phyloP scores from a whole-genome alignment of 2,113 vertebrate genomes.

The Nicator chloris region DNA sequence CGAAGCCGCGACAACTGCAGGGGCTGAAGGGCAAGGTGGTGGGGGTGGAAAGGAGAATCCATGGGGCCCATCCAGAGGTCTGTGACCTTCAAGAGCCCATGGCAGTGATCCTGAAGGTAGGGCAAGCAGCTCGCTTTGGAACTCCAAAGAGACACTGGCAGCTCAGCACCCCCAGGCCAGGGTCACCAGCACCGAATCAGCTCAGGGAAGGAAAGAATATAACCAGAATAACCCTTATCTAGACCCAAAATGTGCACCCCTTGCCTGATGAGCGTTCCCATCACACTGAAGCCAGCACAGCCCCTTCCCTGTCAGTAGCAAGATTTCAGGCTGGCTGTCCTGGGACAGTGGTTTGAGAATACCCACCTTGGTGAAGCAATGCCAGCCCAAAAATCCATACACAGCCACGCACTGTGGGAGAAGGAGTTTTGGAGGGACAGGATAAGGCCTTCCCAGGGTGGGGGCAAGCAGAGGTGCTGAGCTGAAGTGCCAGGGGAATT shows the following conservation, averaged over 20 bases:
- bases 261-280: fast-evolving
- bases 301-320: fast-evolving
- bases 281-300: fast-evolving
- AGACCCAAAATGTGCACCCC: background rate
- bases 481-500: background rate
- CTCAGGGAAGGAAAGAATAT: background rate
- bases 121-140: background rate
- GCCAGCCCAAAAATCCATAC: background rate
- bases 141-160: background rate
- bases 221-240: background rate
- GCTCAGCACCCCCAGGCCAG: fast-evolving
- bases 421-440: background rate
- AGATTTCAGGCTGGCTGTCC: background rate
- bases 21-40: background rate
- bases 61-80: background rate
- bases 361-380: background rate
- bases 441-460: background rate
- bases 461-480: background rate
- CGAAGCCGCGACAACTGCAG: slow-evolving; percentile 2
- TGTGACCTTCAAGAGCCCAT: slow-evolving; percentile 2
- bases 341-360: background rate
- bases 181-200: fast-evolving
- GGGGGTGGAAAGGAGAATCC: background rate
- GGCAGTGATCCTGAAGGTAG: background rate
- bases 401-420: fast-evolving